Evolutionary conservation across 1,140 invertebrate species (phyloP).

Genomic region (Platyscapa corneri): DNA sequence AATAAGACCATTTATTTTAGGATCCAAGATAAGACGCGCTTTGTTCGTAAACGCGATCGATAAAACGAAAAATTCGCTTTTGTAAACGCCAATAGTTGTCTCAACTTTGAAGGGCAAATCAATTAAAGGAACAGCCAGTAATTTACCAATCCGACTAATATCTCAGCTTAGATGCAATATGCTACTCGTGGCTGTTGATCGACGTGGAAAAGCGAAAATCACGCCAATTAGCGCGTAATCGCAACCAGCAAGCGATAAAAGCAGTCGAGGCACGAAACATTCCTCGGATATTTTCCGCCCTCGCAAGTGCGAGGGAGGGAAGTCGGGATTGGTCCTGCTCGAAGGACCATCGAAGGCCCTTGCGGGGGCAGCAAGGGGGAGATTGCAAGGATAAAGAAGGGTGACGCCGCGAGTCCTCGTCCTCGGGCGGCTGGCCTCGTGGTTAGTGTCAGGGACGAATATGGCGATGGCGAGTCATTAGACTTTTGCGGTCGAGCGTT

Average conservation of each 20-base stretch:
- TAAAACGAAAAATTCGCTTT: background rate
- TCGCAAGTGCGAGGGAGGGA: background rate
- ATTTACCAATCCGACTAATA: too few relatives aligned
- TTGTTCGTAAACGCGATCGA: too few relatives aligned
- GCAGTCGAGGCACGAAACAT: too few relatives aligned
- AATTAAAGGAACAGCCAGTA: too few relatives aligned
- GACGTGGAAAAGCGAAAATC: too few relatives aligned
- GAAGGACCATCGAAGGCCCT: background rate
- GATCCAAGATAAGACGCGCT: too few relatives aligned
- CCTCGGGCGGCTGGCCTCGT: background rate
- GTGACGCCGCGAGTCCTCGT: background rate
- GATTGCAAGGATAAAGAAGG: background rate
- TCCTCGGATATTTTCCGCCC: background rate
- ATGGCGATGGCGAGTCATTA: conserved; percentile 27
- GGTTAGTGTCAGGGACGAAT: conserved; percentile 31
- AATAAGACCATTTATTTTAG: background rate
- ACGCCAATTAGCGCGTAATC: too few relatives aligned
- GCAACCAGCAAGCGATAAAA: too few relatives aligned
- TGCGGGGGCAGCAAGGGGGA: background rate
- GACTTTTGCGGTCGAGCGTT: background rate
- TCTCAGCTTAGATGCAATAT: too few relatives aligned
- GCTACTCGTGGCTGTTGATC: too few relatives aligned
- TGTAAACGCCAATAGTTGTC: background rate
- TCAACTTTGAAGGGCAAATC: too few relatives aligned
- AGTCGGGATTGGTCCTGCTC: too few relatives aligned